Base-by-base conservation (phyloP, 2,113 vertebrate genomes). In the Calypte anna region DNA sequence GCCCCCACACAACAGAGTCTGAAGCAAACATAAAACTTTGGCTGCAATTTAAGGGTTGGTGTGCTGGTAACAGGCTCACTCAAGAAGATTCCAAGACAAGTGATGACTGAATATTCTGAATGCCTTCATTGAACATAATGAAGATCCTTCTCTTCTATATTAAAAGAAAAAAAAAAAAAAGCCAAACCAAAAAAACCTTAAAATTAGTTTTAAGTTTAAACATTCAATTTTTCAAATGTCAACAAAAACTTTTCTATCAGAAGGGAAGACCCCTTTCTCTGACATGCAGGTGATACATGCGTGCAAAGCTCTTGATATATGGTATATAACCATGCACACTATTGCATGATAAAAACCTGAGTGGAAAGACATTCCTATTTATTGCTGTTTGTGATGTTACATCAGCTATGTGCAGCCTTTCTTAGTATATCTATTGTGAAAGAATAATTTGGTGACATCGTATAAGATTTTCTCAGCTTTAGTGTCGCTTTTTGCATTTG, bases 1-100 rank as follows among this genome's bases (percentile, higher is more conserved):
- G n/a, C 3, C 18, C 15, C 3, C 31, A 1, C 17, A 21, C 20
- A 48, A 12, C 10, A 10, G 5, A 6, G 2, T 8, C 31, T 64
- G 84, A 86, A 72, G 11, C 5, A 76, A 79, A 27, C 8, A 36
- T 11, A 20, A 8, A 87, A 19, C 14, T 85, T 78, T 19, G 33
- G 48, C 58, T 16, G 57, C 62, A 68, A 62, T 38, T 27, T 68
- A 27, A 70, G 14, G 14, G 18, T 21, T 30, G 2, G 14, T 33
- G 12, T 19, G 31, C 10, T 70, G 30, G 12, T 66, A 38, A 22
- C 7, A 18, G 30, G 20, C 27, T 85, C 36, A 17, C 17, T 82
- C 14, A 61, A 82, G 4, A 69, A 20, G n/a, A 20, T 44, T 92
- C 24, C n/a, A 79, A 68, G 61, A 36, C 0, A 0, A 79, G 14